Evolutionary conservation across 2,888 invertebrate species (phyloP).

Genomic region (Apamea crenata): DNA sequence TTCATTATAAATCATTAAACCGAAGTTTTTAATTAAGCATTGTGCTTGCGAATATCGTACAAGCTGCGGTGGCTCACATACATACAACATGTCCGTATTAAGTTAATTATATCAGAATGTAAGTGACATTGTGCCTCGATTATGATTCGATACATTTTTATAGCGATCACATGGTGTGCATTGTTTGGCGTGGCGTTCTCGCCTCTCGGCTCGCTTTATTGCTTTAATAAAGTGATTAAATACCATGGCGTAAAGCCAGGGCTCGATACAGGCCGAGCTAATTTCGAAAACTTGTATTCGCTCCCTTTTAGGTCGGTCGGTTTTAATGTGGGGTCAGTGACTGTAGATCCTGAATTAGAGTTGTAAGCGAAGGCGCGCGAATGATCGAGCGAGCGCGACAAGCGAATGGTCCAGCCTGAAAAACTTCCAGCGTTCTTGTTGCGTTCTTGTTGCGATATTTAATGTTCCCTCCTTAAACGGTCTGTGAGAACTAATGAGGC

Average conservation of each 20-base stretch:
- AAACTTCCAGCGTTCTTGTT: conserved; percentile 34
- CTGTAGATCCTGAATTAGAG: conserved; percentile 73
- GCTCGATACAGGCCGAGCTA: conserved; percentile 78
- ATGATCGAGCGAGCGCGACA: conserved; percentile 50
- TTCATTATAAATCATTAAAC: conserved; percentile 78
- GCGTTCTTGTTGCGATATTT: conserved; percentile 38
- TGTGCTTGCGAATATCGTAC: conserved; percentile 74
- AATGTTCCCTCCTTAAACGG: conserved; percentile 30
- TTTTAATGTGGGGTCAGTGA: conserved; percentile 75
- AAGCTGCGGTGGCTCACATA: conserved; percentile 61
- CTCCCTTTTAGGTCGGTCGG: conserved; percentile 73
- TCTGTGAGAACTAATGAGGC: conserved; percentile 36
- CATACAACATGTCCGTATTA: conserved; percentile 78
- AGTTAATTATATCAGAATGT: conserved; percentile 79
- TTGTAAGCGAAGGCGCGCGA: conserved; percentile 55
- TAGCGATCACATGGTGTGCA: conserved; percentile 82
- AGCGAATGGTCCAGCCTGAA: conserved; percentile 45
- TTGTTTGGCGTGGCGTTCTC: conserved; percentile 79
- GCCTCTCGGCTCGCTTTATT: conserved; percentile 78
- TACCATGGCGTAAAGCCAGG: conserved; percentile 81
- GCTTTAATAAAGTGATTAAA: conserved; percentile 87
- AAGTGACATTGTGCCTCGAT: conserved; percentile 79
- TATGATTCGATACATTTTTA: conserved; percentile 83
- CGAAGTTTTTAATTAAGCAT: conserved; percentile 83
- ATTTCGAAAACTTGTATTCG: conserved; percentile 81